Evolutionary conservation across 2,888 invertebrate genomes (phyloP), one percentile per base, ranked within the genome.

Genomic region (Mechanitis messenoides): DNA sequence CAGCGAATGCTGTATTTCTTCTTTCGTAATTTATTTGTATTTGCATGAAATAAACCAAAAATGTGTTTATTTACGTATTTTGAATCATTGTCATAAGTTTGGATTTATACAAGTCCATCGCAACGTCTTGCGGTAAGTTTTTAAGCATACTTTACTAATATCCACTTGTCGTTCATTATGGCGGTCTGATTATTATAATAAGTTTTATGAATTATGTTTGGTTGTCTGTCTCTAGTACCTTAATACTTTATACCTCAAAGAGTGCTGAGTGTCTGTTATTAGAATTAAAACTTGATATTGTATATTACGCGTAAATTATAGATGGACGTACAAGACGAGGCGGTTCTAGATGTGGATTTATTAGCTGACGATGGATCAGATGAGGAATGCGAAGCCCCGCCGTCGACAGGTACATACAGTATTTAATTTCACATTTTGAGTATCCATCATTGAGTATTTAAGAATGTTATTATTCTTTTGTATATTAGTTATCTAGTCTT

Each of bases 301-400:
- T 20, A 20, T 46, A 69, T 75, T 72, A 55, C 60, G 55, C 58
- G 58, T 71, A 42, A 9, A 62, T 82, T 85, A 69, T 83, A 90
- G 90, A 90, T 90, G 90, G 90, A 90, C 83, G 84, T 85, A 72
- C 79, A 82, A 69, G 91, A 91, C 73, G 91, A 91, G 70, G 85
- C 79, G 72, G 85, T 87, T 68, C 80, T 91, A 81, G 93, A 94
- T 80, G 93, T 94, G 90, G 95, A 95, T 84, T 91, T 94, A 74
- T 92, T 94, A 74, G 93, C 93, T 72, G 93, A 93, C 69, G 94
- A 94, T 78, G 93, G 92, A 68, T 94, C 94, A 53, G 94, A 95
- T 76, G 92, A 94, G 65, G 94, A 94, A 73, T 94, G 94, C 72
- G 94, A 94, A 80, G 94, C 85, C 68, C 90, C 87, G 74, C 89